A percentile compares a stretch with the other conserved stretches of the same genome.
phyloP scores from a whole-genome alignment of 1,140 invertebrate genomes.

The Drosophila cardini region DNA sequence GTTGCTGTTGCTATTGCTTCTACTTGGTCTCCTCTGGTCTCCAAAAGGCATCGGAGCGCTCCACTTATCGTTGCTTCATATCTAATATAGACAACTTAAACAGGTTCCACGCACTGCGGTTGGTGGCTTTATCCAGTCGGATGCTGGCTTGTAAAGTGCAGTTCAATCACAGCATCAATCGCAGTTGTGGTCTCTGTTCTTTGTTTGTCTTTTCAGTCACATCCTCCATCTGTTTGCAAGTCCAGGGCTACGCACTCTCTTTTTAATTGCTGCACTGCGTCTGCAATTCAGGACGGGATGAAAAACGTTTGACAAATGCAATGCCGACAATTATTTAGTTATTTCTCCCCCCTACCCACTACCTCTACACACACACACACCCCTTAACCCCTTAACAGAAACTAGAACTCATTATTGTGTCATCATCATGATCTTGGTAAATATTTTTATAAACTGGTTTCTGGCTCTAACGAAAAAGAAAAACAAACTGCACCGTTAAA shows the following conservation, averaged over 20 bases:
- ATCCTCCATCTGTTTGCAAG: conserved; percentile 50
- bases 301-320: conserved; percentile 79
- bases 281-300: conserved; percentile 53
- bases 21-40: conserved; percentile 38
- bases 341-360: conserved; percentile 50
- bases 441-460: conserved; percentile 45
- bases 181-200: background rate
- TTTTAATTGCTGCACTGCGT: conserved; percentile 82
- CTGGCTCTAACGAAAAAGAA: background rate
- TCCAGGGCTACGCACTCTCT: conserved; percentile 53
- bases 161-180: conserved; percentile 73
- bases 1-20: conserved; percentile 40
- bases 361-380: background rate
- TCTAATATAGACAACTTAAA: conserved; percentile 81
- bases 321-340: conserved; percentile 78
- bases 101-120: conserved; percentile 67
- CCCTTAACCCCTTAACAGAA: conserved; percentile 35
- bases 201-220: conserved; percentile 5
- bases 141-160: conserved; percentile 53
- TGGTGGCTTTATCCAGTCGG: conserved; percentile 29
- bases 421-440: conserved; percentile 47
- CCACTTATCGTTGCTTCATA: conserved; percentile 82
- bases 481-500: conserved; percentile 30
- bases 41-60: conserved; percentile 62
- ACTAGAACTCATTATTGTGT: conserved; percentile 77